Percentiles rank a stretch among this genome's conserved stretches.
phyloP scores from a whole-genome alignment of 35 echinoderm and acorn worm species.

The Lytechinus pictus region DNA sequence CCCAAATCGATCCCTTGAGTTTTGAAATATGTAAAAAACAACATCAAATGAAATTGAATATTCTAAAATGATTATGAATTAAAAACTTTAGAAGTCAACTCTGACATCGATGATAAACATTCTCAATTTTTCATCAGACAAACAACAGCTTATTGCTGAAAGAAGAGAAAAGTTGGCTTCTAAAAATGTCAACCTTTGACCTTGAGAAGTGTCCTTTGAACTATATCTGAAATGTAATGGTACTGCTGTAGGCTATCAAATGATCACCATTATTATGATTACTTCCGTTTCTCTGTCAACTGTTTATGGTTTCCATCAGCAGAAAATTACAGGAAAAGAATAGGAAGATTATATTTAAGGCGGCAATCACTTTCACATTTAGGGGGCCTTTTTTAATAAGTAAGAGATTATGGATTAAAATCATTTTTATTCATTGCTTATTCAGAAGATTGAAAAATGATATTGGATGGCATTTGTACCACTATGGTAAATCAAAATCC shows the following conservation, averaged over 20 bases:
- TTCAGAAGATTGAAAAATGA: too few relatives aligned
- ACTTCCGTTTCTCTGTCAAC: background rate
- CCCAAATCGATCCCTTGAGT: background rate
- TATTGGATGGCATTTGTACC: too few relatives aligned
- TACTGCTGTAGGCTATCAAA: background rate
- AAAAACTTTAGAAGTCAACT: background rate
- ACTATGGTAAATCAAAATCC: too few relatives aligned
- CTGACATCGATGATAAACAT: background rate
- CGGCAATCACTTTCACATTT: background rate
- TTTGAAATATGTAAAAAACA: background rate
- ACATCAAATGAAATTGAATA: background rate
- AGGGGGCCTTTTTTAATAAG: too few relatives aligned
- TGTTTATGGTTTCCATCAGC: background rate
- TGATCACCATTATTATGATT: constrained; percentile 4
- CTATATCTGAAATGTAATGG: constrained; percentile 5
- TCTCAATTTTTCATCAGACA: background rate
- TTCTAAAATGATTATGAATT: background rate
- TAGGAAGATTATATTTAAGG: background rate
- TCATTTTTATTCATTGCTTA: too few relatives aligned
- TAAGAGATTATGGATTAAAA: too few relatives aligned
- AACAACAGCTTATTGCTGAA: background rate
- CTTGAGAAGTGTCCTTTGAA: background rate
- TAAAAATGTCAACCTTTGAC: background rate
- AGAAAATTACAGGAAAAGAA: background rate
- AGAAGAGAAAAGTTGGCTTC: background rate